Base-by-base conservation (phyloP, 2,888 invertebrate species). In the Pachycephus smyrnensis region DNA sequence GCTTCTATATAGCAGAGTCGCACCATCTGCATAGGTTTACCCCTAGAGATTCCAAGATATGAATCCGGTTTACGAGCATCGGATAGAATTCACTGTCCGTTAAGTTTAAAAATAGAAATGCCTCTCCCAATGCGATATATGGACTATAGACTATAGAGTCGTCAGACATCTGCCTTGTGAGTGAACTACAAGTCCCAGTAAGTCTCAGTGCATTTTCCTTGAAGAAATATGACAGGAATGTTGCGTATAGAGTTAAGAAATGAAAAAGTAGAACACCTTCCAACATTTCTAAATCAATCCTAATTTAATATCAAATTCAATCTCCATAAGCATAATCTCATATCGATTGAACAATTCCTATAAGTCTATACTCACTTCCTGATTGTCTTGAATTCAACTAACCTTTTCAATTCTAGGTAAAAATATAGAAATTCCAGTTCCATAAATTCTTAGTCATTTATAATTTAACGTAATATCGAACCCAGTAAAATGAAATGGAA, bases 21-120 rank as follows among this genome's bases (percentile, higher is more conserved):
- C 55, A 55, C 55, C 55, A 55, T 55, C 55, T 55, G 55, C 55
- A 55, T 55, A 55, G 55, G 23, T 23, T 55, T 83, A 82, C 82
- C 83, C 85, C 81, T 79, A 79, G 81, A 85, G 86, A 86, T 86
- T 84, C 81, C 83, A 82, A 86, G 86, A 86, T 86, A 86, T 80
- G 81, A 83, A 84, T 86, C 86, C 85, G 86, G 86, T 86, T 86
- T 86, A 83, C 80, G 83, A 82, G 82, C 76, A 76, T 73, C 73
- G 80, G 37, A 82, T 82, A 82, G 83, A 83, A 83, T 86, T 80
- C 80, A 83, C 82, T 81, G 86, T 82, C 82, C 76, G 80, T 37
- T 71, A 71, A 71, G 79, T 75, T 80, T 82, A 86, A 86, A 86
- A 86, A 84, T 82, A 80, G 77, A 80, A 81, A 81, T 83, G 83